Evolutionary conservation across 1,140 invertebrate genomes (phyloP), one percentile per base, ranked within the genome.

Genomic region (Rhopalosiphum maidis): DNA sequence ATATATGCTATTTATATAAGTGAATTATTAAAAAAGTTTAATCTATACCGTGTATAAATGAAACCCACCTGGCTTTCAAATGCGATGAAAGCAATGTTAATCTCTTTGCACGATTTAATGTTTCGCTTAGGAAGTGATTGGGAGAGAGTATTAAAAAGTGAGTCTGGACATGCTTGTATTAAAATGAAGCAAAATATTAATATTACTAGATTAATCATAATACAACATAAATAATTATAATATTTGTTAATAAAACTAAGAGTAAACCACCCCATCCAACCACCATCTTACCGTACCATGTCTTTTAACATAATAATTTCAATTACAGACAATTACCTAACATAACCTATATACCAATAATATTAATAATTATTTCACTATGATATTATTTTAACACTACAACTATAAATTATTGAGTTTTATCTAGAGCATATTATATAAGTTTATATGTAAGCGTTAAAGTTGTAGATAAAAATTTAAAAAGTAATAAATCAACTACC

Each of bases 11-110:
- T 35, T 41, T 37, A 11, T 23, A 23, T 18, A 83, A 23, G 37
- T 8, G 2, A 37, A 23, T 23, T 41, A 35, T 83, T 83, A 37
- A 2, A 8, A 9, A 83, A 37, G 37, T 83, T 37, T 41, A 41
- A 83, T 6, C 41, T 8, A 2, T 83, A 82, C 82, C 18, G 22
- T 83, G 5, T n/a, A 77, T 77, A n/a, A 37, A 82, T n/a, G 37
- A 55, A 18, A 94, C 94, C 68, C 96, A 99, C 98, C 98, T 99
- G 99, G 95, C 98, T 98, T 96, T 99, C 99, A 96, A 99, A 99
- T 94, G 99, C 99, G 95, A 99, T 97, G 96, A 99, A 99, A 95
- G 99, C 99, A 96, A 99, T 99, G 97, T 99, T 99, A 96, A 99
- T 99, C 96, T 99, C 99, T 96, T 99, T 99, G 95, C 99, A 96